phyloP scores from a whole-genome alignment of 2,113 vertebrate genomes.

The Gulo gulo region DNA sequence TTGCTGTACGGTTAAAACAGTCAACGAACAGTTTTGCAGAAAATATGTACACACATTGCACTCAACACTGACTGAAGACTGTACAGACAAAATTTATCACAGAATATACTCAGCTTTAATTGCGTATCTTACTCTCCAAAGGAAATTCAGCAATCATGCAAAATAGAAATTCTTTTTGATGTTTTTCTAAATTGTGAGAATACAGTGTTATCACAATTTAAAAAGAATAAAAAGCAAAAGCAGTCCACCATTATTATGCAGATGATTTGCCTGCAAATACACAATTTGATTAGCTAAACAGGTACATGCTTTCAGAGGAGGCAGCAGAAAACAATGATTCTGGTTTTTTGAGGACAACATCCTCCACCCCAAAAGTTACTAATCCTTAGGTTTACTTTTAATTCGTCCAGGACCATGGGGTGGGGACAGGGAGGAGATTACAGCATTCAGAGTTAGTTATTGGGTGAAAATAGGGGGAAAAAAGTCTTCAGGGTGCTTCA shows the following conservation, averaged over 20 bases:
- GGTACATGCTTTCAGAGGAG: slow-evolving; percentile 77
- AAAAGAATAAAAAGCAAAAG: slow-evolving; percentile 58
- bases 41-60: not conserved
- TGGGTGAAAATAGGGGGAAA: slow-evolving; percentile 54
- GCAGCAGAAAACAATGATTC: slow-evolving; percentile 44
- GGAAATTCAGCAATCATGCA: slow-evolving; percentile 76
- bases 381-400: slow-evolving; percentile 29
- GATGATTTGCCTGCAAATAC: not conserved
- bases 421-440: slow-evolving; percentile 73
- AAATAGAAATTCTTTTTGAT: slow-evolving; percentile 26
- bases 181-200: slow-evolving; percentile 72
- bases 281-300: slow-evolving; percentile 63
- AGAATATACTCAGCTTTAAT: not conserved
- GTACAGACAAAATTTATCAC: not conserved
- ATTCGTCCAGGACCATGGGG: slow-evolving; percentile 52
- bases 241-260: slow-evolving; percentile 32
- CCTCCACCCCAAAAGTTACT: slow-evolving; percentile 9
- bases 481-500: slow-evolving; percentile 82
- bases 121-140: not conserved
- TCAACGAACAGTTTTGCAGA: not conserved
- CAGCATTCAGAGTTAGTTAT: slow-evolving; percentile 85
- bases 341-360: slow-evolving; percentile 30
- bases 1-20: not conserved
- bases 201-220: slow-evolving; percentile 50
- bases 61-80: not conserved